phyloP scores from a whole-genome alignment of 2,113 vertebrate genomes.

The Todiramphus saurophagus region DNA sequence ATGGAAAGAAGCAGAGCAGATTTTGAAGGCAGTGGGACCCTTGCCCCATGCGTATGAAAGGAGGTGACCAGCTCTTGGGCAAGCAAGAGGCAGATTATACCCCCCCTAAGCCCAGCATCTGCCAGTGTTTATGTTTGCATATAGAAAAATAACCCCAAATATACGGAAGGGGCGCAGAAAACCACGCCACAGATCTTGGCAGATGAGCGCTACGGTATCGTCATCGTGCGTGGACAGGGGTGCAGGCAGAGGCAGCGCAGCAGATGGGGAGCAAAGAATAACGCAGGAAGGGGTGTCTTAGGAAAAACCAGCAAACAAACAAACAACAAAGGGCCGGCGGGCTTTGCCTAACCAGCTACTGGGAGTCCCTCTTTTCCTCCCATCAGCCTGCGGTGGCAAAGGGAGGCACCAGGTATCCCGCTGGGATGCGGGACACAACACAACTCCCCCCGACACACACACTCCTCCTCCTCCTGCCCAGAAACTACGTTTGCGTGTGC shows the following conservation, averaged over 20 bases:
- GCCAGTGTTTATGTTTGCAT: not conserved
- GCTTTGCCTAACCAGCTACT: not conserved
- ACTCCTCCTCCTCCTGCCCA: not conserved
- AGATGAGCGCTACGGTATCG: not conserved
- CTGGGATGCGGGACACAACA: not conserved
- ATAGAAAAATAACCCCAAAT: not conserved
- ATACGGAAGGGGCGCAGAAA: not conserved
- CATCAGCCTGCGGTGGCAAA: not conserved
- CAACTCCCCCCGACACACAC: not conserved
- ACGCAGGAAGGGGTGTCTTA: not conserved
- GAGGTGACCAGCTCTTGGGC: not conserved
- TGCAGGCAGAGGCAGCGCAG: not conserved
- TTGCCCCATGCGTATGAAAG: accelerated
- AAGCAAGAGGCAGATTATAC: not conserved
- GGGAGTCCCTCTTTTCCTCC: not conserved
- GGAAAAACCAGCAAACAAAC: not conserved
- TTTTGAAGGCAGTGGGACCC: not conserved
- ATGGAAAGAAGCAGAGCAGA: not conserved
- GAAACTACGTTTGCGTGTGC: not conserved
- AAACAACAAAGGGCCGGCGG: not conserved
- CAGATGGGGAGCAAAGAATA: not conserved
- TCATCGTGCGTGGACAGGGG: accelerated
- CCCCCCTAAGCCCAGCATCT: not conserved
- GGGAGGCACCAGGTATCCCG: constrained; percentile 10
- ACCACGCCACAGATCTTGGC: not conserved